phyloP scores from a whole-genome alignment of 1,140 invertebrate species.

The Subanguina moxae region DNA sequence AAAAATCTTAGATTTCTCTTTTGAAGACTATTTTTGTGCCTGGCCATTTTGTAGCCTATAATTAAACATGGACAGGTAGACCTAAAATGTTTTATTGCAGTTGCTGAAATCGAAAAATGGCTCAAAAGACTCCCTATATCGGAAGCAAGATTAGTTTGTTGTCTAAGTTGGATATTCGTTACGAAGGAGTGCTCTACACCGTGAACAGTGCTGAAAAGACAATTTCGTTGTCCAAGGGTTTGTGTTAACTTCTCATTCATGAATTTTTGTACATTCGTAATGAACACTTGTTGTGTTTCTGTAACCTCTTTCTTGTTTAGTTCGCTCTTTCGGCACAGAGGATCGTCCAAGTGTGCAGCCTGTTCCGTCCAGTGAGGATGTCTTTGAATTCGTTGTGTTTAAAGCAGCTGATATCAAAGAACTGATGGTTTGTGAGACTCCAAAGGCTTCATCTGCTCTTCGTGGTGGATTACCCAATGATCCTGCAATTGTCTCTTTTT shows the following conservation, averaged over 20 bases:
- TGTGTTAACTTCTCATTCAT: constrained; percentile 7
- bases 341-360: constrained; percentile 86
- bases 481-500: constrained; percentile 28
- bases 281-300: not conserved
- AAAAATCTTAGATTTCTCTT: too few relatives aligned
- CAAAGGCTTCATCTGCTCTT: constrained; percentile 4
- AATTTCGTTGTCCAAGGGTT: constrained; percentile 93
- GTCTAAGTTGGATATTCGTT: constrained; percentile 97
- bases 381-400: constrained; percentile 93
- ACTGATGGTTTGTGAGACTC: constrained; percentile 67
- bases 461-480: constrained; percentile 11
- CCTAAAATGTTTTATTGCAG: too few relatives aligned
- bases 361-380: constrained; percentile 87
- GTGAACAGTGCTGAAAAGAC: constrained; percentile 98
- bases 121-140: constrained; percentile 71
- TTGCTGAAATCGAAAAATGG: too few relatives aligned
- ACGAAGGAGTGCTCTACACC: constrained; percentile 96
- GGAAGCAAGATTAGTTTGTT: constrained; percentile 99
- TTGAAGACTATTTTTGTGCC: too few relatives aligned
- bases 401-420: constrained; percentile 97
- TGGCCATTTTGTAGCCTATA: too few relatives aligned
- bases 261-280: too few relatives aligned
- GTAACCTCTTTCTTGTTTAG: constrained; percentile 65
- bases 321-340: constrained; percentile 96
- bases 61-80: too few relatives aligned